Base-by-base conservation (phyloP, 2,113 vertebrate species). In the Numida meleagris region DNA sequence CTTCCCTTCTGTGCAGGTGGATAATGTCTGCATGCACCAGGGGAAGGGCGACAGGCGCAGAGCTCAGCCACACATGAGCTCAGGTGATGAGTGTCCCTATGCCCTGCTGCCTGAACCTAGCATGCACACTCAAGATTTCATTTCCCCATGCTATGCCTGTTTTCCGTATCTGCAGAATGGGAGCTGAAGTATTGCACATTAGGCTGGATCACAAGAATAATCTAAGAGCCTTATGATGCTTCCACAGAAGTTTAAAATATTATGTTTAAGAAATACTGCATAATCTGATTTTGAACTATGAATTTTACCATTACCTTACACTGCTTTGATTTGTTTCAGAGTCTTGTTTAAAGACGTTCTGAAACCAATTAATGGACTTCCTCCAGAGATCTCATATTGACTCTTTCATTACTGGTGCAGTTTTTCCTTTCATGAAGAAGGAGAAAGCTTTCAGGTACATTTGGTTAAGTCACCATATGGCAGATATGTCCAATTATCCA, bases 221-320 rank as follows among this genome's bases (percentile, higher is more conserved):
- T 79, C 87, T 85, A 92, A 79, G 82, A 67, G 67, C 38, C 23
- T 83, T 68, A 15, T 25, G 67, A 76, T 79, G 82, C 34, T 76
- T 79, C 34, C 63, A 38, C 1, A 40, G 58, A 79, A 76, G 42
- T 76, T 89, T 79, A 80, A 93, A 94, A 82, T 94, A 72, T 12
- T 78, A 67, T 73, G 59, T 67, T 82, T 87, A 91, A 75, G 59
- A 94, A 85, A 50, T 53, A 88, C 31, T 6, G 20, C n/a, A 13
- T 79, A 81, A 92, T 84, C 89, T 84, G 68, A 78, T 84, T 89
- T 75, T 48, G 16, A 92, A 66, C 76, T 62, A 65, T 66, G 89
- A 67, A 92, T 82, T 94, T 89, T 50, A 51, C 78, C 65, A 81
- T n/a, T 89, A 40, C 43, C 43, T 88, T 67, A 46, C 42, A 61